Conservation (phyloP, 2,113 vertebrate genomes). For the Peromyscus maniculatus region DNA sequence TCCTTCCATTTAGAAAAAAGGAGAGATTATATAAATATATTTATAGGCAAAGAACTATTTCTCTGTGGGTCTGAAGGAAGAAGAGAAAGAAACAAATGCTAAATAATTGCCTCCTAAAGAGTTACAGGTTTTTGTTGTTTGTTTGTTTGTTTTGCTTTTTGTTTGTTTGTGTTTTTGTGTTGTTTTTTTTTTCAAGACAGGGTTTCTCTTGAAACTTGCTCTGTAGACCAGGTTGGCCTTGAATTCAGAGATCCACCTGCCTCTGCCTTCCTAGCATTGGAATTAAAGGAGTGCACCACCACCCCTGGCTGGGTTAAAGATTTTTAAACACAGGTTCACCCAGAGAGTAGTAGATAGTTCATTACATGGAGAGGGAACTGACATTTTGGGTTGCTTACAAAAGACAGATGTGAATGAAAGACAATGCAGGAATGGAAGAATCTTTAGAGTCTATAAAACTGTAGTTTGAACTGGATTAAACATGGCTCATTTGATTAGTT, state of each 20-base stretch:
- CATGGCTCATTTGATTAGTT: constrained; percentile 18
- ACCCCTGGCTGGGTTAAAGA: no score
- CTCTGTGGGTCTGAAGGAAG: neutral
- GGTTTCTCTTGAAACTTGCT: neutral
- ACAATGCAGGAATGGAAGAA: neutral
- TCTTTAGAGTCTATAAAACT: neutral
- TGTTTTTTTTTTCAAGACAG: neutral
- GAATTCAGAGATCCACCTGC: neutral
- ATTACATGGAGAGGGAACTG: no score
- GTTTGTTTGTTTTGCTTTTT: neutral
- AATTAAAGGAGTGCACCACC: no score
- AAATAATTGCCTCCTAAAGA: neutral
- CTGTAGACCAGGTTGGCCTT: neutral
- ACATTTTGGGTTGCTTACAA: neutral
- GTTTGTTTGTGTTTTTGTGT: neutral
- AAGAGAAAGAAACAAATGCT: neutral
- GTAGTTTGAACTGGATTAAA: neutral
- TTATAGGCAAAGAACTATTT: neutral
- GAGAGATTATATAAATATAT: neutral
- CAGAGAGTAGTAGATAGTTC: no score
- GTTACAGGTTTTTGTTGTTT: neutral
- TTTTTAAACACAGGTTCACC: no score
- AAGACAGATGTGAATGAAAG: neutral
- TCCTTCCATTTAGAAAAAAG: neutral
- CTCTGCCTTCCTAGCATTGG: no score